Evolutionary conservation across 2,113 vertebrate genomes (phyloP), one percentile per base, ranked within the genome.

Genomic region (Beaufortia kweichowensis): DNA sequence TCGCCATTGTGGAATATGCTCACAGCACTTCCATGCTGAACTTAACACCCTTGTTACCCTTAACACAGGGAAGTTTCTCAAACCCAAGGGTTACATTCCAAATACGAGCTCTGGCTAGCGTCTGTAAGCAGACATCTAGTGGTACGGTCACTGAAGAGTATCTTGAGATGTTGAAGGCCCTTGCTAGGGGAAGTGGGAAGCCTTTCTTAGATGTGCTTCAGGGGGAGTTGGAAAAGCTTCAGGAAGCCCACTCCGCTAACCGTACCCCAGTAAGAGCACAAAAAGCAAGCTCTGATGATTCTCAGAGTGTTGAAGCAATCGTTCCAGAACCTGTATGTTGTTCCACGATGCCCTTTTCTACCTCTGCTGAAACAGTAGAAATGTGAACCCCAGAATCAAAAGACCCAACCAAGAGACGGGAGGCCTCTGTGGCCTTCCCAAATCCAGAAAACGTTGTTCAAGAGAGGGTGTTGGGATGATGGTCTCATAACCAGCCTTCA

Each of bases 401-500:
- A 24, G n/a, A 56, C 53, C n/a, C 8, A 24, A 56, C 33, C 33
- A 35, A 35, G 33, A 17, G 5, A 39, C 14, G 15, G n/a, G 41
- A 39, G 24, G 35, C 14, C n/a, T 41, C n/a, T 24, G n/a, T 14
- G 28, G 53, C 3, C 31, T 71, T 1, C 23, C 57, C 4, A 71
- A 71, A 23, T n/a, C n/a, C n/a, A n/a, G n/a, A n/a, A n/a, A n/a
- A n/a, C n/a, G n/a, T 50, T 39, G 33, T 71, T 59, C 11, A 41
- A 26, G 29, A 21, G 68, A 2, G 50, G 68, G 0, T 56, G 55
- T 57, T 57, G 11, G 23, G 3, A 57, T 1, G 5, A 57, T 57
- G 55, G 23, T 57, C 55, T 57, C 55, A 57, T 57, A 4, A 10
- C 3, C 55, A 57, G 55, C 12, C 55, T 72, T 15, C 69, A 72